Evolutionary conservation across 2,888 invertebrate genomes (phyloP), one percentile per base, ranked within the genome.

Genomic region (Lithophane ornitopus): DNA sequence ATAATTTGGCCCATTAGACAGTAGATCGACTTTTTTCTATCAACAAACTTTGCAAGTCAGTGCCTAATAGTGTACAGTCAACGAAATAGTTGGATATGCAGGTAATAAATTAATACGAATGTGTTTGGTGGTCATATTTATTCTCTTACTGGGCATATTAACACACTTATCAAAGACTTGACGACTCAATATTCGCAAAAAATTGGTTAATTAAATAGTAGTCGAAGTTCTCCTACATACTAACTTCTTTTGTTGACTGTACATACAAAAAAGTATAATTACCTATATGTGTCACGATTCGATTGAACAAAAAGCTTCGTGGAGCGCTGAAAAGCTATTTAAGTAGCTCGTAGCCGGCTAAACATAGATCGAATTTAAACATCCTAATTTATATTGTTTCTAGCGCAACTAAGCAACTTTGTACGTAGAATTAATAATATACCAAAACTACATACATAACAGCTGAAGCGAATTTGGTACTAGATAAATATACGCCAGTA

Each of bases 261-360:
- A 81, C 54, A 26, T 34, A 19, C 11, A 77, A 81, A 78, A 78
- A 77, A 56, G 14, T 77, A 49, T 66, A 81, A 77, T 77, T 70
- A 78, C 66, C 67, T 77, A 68, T 46, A n/a, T 85, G 58, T 71
- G 74, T 74, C 78, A 84, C 56, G 68, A 74, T 73, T 66, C 22
- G 0, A 8, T 62, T 41, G 41, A 71, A 74, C 86, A 85, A 85
- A 85, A 82, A 82, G 71, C 84, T 75, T 52, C 65, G 68, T 61
- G 69, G n/a, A 68, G 70, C 56, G 54, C 56, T 70, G 68, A 69
- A 78, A 83, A 70, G 75, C 41, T 84, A 75, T 79, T 84, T 75
- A 70, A 70, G 56, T 77, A 59, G 7, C 12, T 39, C 19, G 39
- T 77, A 59, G 4, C 12, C 44, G 22, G 39, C 78, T 77, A 72